Base-by-base conservation (phyloP, 2,113 vertebrate genomes). In the Campylorhamphus procurvoides region DNA sequence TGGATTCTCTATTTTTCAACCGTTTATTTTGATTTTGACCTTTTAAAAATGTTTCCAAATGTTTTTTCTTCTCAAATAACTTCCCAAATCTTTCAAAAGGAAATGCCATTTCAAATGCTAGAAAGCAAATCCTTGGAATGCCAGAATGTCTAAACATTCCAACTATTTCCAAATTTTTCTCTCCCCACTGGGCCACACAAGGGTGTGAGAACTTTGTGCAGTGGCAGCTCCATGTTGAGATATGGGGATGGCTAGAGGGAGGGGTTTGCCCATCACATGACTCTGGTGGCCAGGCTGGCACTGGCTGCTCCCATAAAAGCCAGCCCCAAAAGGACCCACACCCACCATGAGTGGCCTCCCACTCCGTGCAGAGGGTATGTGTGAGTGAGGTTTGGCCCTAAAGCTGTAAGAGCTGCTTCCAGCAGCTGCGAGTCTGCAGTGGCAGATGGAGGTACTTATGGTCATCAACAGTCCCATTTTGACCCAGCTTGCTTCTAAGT, bases 21-120 rank as follows among this genome's bases (percentile, higher is more conserved):
- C n/a, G 44, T 87, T 93, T 94, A 77, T 92, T 95, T 95, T 94
- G 79, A 85, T 94, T 94, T 73, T 89, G 95, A 95, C 89, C 95
- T 96, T 95, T 97, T 60, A 87, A 87, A 94, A 95, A 84, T 68
- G 15, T 89, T 94, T 90, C 96, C 68, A 96, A 95, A 93, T 84
- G 22, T 18, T 90, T 84, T 91, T 91, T 53, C 40, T 92, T 81
- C 83, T 93, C 77, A 87, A 90, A 63, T 89, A 74, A 71, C 72
- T 89, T 75, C 82, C 42, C 80, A 75, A 89, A 81, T 68, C 33
- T 84, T 95, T 89, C 12, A 63, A 92, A 93, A 78, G 52, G 40
- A 93, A 92, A 96, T 90, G 42, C 10, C 64, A 63, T 92, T 95
- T 90, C 47, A 94, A 94, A 49, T 44, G 52, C 87, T 93, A 94